These are phyloP conservation scores for Murina feae DNA, from an alignment of 2,113 vertebrate species.

Conservation along the genomic window DNA sequence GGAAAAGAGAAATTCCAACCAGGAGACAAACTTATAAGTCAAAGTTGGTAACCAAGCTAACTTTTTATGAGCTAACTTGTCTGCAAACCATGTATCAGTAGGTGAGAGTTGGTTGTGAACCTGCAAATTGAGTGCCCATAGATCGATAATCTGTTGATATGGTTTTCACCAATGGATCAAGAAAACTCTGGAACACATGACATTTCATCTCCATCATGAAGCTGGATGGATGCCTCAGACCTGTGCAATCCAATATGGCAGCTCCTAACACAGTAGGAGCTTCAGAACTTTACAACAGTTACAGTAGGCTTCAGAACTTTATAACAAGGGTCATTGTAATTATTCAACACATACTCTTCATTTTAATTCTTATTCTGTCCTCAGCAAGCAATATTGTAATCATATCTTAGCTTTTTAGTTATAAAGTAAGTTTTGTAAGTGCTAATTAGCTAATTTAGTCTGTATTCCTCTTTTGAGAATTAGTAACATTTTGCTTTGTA, in stretches of 20 bases:
- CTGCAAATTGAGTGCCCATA: neutral
- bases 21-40: neutral
- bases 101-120: neutral
- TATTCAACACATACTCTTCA: neutral
- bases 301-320: neutral
- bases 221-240: neutral
- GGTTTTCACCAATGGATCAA: neutral
- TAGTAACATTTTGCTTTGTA: neutral
- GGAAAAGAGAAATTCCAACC: neutral
- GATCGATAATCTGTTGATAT: neutral
- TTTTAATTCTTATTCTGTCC: neutral
- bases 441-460: neutral
- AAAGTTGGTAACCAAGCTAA: neutral
- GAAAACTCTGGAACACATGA: neutral
- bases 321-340: neutral
- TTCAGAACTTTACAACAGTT: too few species aligned
- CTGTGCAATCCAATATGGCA: neutral
- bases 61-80: neutral
- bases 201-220: neutral
- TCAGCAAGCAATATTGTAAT: neutral
- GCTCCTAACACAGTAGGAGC: too few species aligned
- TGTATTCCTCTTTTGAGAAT: neutral
- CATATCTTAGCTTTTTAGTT: neutral
- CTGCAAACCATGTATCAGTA: neutral
- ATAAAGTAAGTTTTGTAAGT: neutral